Conservation (phyloP, 2,888 invertebrate genomes). For the Acrobasis suavella region DNA sequence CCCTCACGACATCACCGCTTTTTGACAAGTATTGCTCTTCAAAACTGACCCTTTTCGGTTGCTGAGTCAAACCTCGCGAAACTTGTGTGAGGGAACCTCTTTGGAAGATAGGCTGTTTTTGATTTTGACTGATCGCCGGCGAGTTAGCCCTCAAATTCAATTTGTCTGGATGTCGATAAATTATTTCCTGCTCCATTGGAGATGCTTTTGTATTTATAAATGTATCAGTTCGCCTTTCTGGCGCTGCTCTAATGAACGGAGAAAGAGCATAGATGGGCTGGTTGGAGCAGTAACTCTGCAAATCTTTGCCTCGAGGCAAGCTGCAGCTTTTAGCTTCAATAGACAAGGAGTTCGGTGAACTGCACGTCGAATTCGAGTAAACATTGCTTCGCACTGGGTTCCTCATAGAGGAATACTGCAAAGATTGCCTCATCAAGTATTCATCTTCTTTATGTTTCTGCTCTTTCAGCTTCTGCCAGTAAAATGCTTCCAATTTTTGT, state of each 20-base stretch:
- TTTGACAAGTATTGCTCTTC: conserved; percentile 47
- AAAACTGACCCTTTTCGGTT: conserved; percentile 60
- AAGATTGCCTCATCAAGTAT: conserved; percentile 62
- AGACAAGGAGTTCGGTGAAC: conserved; percentile 50
- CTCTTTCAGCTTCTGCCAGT: conserved; percentile 86
- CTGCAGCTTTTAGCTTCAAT: conserved; percentile 57
- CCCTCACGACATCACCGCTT: conserved; percentile 29
- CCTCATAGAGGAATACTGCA: conserved; percentile 41
- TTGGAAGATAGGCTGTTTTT: conserved; percentile 44
- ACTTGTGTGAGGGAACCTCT: conserved; percentile 48
- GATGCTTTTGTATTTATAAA: conserved; percentile 48
- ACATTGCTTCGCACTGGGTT: conserved; percentile 37
- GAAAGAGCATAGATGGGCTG: conserved; percentile 47
- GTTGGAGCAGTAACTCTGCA: conserved; percentile 43
- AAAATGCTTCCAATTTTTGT: conserved; percentile 85
- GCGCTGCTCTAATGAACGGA: conserved; percentile 59
- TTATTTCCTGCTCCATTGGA: conserved; percentile 48
- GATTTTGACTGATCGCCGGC: conserved; percentile 33
- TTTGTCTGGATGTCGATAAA: conserved; percentile 62
- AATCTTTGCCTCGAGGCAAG: conserved; percentile 57
- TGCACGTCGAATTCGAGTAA: conserved; percentile 47
- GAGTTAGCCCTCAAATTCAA: conserved; percentile 37
- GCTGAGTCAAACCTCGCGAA: conserved; percentile 36
- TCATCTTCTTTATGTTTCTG: conserved; percentile 84
- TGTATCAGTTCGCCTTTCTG: conserved; percentile 66